Percentiles rank a stretch among this genome's conserved stretches.
Conservation (phyloP, 2,888 invertebrate genomes). For the Synanthedon tipuliformis region DNA sequence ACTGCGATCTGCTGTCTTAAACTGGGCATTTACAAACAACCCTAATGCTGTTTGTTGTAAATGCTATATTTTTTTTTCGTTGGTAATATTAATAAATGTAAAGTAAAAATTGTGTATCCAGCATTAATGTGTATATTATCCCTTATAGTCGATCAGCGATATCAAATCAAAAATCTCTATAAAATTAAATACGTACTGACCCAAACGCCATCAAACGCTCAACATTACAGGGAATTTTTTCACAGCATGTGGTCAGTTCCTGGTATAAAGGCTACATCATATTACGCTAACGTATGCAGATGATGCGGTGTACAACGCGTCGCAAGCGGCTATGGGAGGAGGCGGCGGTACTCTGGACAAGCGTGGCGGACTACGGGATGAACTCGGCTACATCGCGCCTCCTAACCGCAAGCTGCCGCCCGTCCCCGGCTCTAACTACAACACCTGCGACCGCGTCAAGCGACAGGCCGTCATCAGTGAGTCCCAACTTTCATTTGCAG, state of each 20-base stretch:
- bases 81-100: no score
- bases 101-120: no score
- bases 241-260: not conserved
- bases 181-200: no score
- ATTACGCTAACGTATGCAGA: constrained; percentile 61
- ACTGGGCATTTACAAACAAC: no score
- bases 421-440: constrained; percentile 93
- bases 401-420: constrained; percentile 93
- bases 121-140: no score
- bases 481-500: constrained; percentile 32
- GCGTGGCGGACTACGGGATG: constrained; percentile 83
- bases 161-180: no score
- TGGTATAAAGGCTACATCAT: not conserved
- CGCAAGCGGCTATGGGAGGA: constrained; percentile 74
- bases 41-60: no score
- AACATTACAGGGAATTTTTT: no score
- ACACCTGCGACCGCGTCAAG: constrained; percentile 93
- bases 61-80: no score
- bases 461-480: constrained; percentile 93
- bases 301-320: constrained; percentile 92
- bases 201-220: no score
- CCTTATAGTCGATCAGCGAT: no score
- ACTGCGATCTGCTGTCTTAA: no score
- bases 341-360: constrained; percentile 83
- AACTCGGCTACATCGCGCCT: constrained; percentile 92